phyloP scores from a whole-genome alignment of 2,113 vertebrate genomes.

The Grallaria varia region DNA sequence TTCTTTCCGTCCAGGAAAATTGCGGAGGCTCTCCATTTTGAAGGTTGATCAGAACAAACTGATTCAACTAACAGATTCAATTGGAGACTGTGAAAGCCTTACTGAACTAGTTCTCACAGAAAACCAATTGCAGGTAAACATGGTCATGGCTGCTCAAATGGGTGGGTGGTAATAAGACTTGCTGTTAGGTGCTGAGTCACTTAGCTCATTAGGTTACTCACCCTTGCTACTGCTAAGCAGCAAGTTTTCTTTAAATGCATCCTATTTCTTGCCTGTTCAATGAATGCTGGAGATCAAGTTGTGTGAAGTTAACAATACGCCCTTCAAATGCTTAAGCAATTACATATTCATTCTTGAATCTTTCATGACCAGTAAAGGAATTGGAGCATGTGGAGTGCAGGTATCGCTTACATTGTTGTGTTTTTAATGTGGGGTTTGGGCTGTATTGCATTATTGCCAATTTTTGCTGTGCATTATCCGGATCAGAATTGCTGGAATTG shows the following conservation, averaged over 20 bases:
- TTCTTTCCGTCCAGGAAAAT: conserved; percentile 78
- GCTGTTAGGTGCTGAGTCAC: neutral
- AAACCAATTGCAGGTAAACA: conserved; percentile 89
- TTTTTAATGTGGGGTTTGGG: neutral
- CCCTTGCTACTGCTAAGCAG: neutral
- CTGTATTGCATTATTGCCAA: accelerated
- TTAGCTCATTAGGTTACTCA: neutral
- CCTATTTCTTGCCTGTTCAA: neutral
- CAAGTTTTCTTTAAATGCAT: neutral
- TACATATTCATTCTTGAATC: neutral
- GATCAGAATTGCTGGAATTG: neutral
- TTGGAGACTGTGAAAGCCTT: conserved; percentile 94
- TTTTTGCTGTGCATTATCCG: neutral
- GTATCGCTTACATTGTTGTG: neutral
- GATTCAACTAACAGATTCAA: conserved; percentile 85
- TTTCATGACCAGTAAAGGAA: neutral
- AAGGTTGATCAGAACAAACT: conserved; percentile 96
- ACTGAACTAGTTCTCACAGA: conserved; percentile 96
- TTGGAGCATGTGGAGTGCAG: neutral
- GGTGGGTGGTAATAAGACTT: neutral
- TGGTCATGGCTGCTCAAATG: neutral
- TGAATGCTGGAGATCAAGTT: neutral
- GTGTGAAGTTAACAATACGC: neutral
- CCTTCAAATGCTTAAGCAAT: neutral
- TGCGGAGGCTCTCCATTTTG: conserved; percentile 90